Conservation (phyloP, 2,888 invertebrate species). For the Podabrus alpinus region DNA sequence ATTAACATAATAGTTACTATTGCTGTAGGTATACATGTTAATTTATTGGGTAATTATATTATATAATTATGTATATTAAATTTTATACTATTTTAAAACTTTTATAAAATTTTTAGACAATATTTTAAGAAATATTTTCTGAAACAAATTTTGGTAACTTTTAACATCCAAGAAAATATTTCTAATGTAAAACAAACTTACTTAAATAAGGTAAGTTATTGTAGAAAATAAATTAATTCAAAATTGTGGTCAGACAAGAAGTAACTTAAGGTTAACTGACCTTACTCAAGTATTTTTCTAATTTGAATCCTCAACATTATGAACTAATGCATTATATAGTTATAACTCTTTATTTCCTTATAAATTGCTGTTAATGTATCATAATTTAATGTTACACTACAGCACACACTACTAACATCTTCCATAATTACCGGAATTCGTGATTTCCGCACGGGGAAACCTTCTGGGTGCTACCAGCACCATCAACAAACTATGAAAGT, state of each 20-base stretch:
- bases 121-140: neutral
- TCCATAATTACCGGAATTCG: slow-evolving; percentile 38
- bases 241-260: neutral
- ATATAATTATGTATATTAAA: neutral
- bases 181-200: neutral
- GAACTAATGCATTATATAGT: neutral
- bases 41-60: neutral
- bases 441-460: slow-evolving; percentile 35
- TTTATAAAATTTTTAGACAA: neutral
- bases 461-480: slow-evolving; percentile 17
- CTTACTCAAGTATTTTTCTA: neutral
- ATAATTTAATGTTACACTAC: slow-evolving; percentile 1
- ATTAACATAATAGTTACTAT: neutral
- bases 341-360: neutral
- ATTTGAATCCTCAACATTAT: neutral
- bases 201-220: neutral
- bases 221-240: neutral
- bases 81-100: neutral
- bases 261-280: neutral
- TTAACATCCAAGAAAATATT: too few species aligned
- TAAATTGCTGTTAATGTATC: slow-evolving; percentile 3
- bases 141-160: too few species aligned
- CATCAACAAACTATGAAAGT: neutral
- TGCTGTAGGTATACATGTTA: neutral
- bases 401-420: slow-evolving; percentile 28